Base-by-base conservation (phyloP, 2,113 vertebrate species). In the Vulpes vulpes region DNA sequence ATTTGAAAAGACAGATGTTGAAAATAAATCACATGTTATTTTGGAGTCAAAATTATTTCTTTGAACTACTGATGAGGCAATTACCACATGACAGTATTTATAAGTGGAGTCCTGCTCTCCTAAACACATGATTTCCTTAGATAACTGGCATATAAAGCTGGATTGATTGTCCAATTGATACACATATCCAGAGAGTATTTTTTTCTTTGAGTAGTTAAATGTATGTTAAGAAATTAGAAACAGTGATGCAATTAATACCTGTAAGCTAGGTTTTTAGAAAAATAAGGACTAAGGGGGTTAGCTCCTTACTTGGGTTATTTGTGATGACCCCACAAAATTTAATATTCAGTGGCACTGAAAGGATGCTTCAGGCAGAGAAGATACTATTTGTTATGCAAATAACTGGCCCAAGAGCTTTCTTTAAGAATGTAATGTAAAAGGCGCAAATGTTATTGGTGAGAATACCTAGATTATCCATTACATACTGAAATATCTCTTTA, bases 221-320 rank as follows among this genome's bases (percentile, higher is more conserved):
- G 2, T 35, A 64, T 5, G 53, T 85, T 49, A 43, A 89, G 62
- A 49, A 85, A 73, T 19, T 30, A 15, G 53, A 85, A 93, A 5
- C 10, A 43, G 38, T 25, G 17, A 0, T 38, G n/a, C 2, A 62
- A 23, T 55, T 64, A 62, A 53, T 35, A 76, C 25, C 38, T 94
- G 22, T 35, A 73, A 84, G 7, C 16, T 27, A 49, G 20, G 49
- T 78, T 95, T 97, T 84, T n/a, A 79, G 53, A 93, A 97, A 3
- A 86, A 51, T 14, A 81, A 35, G 71, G 20, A 49, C 25, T 27
- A 38, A 81, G 3, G 2, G 8, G 78, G 22, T 38, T 60, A 93
- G 53, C 38, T 86, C 25, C 74, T 88, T 53, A 60, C 20, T 86
- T 82, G 30, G 6, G 8, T 35, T 92, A 74, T 30, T 38, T 53